Percentiles rank a stretch among this genome's conserved stretches.
Evolutionary conservation across 92 coral and sea anemone species (phyloP).

Genomic region (Paramuricea clavata): DNA sequence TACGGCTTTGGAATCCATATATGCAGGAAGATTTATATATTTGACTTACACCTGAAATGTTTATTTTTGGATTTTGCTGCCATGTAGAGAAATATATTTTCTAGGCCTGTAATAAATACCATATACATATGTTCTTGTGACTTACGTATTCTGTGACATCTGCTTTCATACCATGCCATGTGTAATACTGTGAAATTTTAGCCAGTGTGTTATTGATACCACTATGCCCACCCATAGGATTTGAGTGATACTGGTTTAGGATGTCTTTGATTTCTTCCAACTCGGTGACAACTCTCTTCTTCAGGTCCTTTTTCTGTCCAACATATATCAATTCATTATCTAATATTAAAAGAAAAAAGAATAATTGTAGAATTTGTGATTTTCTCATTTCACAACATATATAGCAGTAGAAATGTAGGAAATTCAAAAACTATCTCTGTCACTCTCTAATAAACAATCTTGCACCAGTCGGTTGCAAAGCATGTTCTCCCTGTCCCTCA

Average conservation of each 20-base stretch:
- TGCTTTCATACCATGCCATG: slow-evolving; percentile 9
- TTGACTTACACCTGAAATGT: too few relatives aligned
- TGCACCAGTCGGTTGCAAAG: too few relatives aligned
- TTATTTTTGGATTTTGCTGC: too few relatives aligned
- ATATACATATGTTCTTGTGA: background rate
- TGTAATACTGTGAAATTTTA: slow-evolving; percentile 4
- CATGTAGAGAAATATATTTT: too few relatives aligned
- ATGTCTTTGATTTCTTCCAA: slow-evolving; percentile 2
- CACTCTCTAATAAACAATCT: too few relatives aligned
- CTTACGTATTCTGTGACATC: slow-evolving; percentile 8
- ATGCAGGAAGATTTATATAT: too few relatives aligned
- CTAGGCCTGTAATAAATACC: background rate
- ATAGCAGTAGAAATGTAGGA: background rate
- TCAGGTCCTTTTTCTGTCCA: slow-evolving; percentile 3
- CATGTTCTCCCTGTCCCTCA: too few relatives aligned
- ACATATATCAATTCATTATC: background rate
- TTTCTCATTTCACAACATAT: background rate
- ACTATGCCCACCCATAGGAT: slow-evolving; percentile 25
- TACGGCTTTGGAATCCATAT: too few relatives aligned
- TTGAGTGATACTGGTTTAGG: background rate
- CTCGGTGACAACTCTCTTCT: background rate
- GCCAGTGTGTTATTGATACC: slow-evolving; percentile 3
- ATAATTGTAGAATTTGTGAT: background rate
- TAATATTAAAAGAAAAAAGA: background rate
- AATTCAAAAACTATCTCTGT: background rate